A percentile compares a stretch with the other conserved stretches of the same genome.
These are phyloP conservation scores for Lumbricus terrestris DNA, from an alignment of 2,888 invertebrate species.

Conservation along the genomic window DNA sequence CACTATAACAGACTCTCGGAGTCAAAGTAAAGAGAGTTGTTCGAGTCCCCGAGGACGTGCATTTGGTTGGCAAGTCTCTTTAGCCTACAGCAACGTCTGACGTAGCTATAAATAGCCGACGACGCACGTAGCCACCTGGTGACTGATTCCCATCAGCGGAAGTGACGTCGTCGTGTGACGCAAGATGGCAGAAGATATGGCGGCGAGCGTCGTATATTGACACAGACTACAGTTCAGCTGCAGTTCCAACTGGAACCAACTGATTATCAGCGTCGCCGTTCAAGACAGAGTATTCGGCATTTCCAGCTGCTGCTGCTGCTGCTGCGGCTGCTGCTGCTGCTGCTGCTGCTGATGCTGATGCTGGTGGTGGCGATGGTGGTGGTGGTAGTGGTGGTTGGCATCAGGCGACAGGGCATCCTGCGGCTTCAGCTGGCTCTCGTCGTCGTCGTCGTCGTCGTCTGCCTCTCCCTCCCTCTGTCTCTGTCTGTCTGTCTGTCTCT, in stretches of 20 bases:
- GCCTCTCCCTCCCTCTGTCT: too few relatives aligned
- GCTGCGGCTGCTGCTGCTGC: neutral
- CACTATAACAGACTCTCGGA: neutral
- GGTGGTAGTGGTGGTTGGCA: too few relatives aligned
- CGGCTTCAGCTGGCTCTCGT: neutral
- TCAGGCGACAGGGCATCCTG: neutral
- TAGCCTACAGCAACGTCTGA: neutral
- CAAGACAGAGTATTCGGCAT: neutral
- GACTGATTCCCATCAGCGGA: neutral
- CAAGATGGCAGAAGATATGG: neutral
- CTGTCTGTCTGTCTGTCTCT: too few relatives aligned
- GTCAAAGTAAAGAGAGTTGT: neutral
- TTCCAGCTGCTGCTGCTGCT: neutral
- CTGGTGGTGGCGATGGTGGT: too few relatives aligned
- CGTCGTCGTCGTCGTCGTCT: too few relatives aligned
- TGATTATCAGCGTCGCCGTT: neutral
- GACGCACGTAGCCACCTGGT: neutral
- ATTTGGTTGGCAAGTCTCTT: neutral
- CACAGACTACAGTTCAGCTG: too few relatives aligned
- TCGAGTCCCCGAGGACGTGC: neutral
- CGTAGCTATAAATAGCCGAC: neutral
- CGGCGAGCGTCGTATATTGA: neutral
- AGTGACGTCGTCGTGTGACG: neutral
- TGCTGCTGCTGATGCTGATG: neutral
- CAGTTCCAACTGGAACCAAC: neutral